A percentile compares a stretch with the other conserved stretches of the same genome.
phyloP scores from a whole-genome alignment of 1,140 invertebrate genomes.

The Danaus plexippus region DNA sequence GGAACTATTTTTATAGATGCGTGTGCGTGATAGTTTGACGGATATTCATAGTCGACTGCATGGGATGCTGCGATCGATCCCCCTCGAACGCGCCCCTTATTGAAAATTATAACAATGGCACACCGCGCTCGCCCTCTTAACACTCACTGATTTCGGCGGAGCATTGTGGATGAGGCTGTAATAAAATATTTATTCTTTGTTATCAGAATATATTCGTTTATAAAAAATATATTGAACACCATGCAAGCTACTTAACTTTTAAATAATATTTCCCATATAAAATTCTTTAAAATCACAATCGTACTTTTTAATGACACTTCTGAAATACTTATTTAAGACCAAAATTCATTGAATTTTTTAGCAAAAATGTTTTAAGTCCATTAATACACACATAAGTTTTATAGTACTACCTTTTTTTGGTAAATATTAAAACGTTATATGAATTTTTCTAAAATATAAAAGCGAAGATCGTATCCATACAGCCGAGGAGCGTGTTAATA shows the following conservation, averaged over 20 bases:
- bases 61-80: constrained; percentile 57
- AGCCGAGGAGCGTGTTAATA: constrained; percentile 50
- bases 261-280: too few relatives aligned
- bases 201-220: constrained; percentile 8
- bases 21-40: constrained; percentile 29
- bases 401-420: too few relatives aligned
- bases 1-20: not conserved
- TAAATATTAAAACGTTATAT: too few relatives aligned
- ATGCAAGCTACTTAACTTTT: too few relatives aligned
- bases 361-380: too few relatives aligned
- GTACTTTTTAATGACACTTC: too few relatives aligned
- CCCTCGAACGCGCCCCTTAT: constrained; percentile 69
- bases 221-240: not conserved
- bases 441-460: not conserved
- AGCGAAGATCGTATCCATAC: constrained; percentile 17
- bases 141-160: constrained; percentile 67
- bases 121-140: constrained; percentile 64
- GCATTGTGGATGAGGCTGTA: constrained; percentile 41
- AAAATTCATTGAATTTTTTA: constrained; percentile 7
- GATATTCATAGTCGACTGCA: constrained; percentile 61
- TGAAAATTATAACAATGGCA: constrained; percentile 72
- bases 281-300: too few relatives aligned
- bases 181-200: constrained; percentile 10
- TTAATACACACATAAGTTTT: too few relatives aligned
- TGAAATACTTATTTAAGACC: not conserved